phyloP scores from a whole-genome alignment of 2,888 invertebrate genomes.

The Chrysomela aeneicollis region DNA sequence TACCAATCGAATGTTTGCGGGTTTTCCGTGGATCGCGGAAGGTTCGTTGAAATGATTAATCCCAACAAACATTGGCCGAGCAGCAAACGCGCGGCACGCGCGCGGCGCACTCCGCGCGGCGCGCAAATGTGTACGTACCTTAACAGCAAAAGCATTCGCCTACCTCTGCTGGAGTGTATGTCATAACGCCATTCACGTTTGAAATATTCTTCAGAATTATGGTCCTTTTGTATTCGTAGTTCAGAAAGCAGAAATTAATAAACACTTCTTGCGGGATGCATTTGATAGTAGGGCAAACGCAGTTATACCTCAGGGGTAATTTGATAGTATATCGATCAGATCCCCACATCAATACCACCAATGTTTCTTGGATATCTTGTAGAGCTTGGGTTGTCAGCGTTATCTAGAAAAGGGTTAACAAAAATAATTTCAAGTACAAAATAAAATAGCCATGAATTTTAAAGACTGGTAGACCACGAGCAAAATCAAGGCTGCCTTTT shows the following conservation, averaged over 20 bases:
- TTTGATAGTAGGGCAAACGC: conserved; percentile 63
- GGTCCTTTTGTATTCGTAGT: conserved; percentile 64
- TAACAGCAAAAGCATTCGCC: conserved; percentile 14
- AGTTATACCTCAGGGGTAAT: conserved; percentile 65
- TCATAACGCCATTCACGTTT: conserved; percentile 63
- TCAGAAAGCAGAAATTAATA: conserved; percentile 68
- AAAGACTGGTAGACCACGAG: too few relatives aligned
- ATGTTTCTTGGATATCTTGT: conserved; percentile 61
- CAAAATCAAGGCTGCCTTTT: too few relatives aligned
- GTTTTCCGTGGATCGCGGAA: too few relatives aligned
- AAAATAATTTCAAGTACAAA: too few relatives aligned
- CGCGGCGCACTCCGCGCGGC: too few relatives aligned
- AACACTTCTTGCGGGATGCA: conserved; percentile 64
- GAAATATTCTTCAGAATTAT: conserved; percentile 63
- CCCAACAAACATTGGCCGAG: too few relatives aligned
- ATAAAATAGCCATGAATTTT: too few relatives aligned
- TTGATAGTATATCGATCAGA: conserved; percentile 65
- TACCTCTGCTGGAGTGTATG: conserved; percentile 40
- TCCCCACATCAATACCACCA: conserved; percentile 67
- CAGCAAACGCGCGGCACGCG: too few relatives aligned
- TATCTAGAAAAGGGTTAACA: too few relatives aligned
- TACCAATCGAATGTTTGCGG: too few relatives aligned
- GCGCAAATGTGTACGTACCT: too few relatives aligned
- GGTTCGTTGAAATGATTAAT: too few relatives aligned
- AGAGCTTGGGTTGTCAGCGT: conserved; percentile 65